Conservation (phyloP, 2,797 vertebrate species). For the Myotis findleyi region DNA sequence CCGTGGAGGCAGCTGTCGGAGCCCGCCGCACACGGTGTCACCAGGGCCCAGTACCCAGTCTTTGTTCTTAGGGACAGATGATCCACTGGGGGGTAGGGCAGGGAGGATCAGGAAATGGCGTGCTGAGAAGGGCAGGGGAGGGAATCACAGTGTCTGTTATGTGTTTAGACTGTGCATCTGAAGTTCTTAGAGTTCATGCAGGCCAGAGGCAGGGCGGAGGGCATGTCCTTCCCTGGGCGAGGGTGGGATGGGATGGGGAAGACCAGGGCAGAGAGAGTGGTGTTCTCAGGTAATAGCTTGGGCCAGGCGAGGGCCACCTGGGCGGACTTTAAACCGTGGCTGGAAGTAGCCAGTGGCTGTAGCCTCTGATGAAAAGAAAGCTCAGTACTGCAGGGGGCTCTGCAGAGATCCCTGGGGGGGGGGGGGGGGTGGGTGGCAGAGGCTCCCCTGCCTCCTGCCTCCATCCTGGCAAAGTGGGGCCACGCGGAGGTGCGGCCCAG, state of each 20-base stretch:
- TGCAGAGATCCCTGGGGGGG: not conserved
- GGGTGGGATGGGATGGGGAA: too few species aligned
- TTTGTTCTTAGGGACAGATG: not conserved
- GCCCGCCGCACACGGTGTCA: not conserved
- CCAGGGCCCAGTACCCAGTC: not conserved
- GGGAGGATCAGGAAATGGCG: not conserved
- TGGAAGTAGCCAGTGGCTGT: not conserved
- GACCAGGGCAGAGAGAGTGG: not conserved
- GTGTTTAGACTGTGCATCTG: not conserved
- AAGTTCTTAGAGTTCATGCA: not conserved
- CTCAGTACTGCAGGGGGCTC: not conserved
- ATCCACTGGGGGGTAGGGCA: not conserved
- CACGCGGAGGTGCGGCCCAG: not conserved
- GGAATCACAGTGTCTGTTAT: not conserved
- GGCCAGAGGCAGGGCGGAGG: not conserved
- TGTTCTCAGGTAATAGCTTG: not conserved
- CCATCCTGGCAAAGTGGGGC: not conserved
- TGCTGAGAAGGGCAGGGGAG: not conserved
- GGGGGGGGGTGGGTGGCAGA: not conserved
- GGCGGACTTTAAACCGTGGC: not conserved
- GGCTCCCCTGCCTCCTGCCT: too few species aligned
- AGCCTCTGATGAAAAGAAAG: not conserved
- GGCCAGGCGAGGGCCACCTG: not conserved
- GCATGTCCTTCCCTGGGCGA: fast-evolving
- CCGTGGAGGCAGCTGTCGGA: not conserved